These are phyloP conservation scores for Calyptomena viridis DNA, from an alignment of 2,113 vertebrate species.

Conservation along the genomic window DNA sequence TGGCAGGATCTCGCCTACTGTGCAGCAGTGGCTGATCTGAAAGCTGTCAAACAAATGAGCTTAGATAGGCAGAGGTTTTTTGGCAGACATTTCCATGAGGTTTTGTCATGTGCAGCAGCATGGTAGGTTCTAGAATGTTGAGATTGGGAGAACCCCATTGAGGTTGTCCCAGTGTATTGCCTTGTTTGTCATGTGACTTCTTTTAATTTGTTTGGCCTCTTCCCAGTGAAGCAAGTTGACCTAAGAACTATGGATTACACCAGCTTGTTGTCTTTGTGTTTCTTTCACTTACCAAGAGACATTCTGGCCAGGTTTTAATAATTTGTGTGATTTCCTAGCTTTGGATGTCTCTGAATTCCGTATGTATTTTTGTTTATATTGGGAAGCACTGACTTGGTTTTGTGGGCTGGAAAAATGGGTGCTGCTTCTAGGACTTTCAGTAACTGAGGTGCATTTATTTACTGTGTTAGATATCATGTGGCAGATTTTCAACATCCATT, in stretches of 20 bases:
- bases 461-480: neutral
- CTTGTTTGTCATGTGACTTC: fast-evolving
- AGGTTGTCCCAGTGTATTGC: neutral
- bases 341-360: neutral
- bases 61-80: neutral
- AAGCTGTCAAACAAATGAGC: neutral
- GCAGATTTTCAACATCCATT: neutral
- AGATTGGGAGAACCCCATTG: neutral
- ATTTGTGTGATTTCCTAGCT: neutral
- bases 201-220: neutral
- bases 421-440: neutral
- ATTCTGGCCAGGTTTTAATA: neutral
- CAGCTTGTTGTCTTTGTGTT: neutral
- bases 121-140: neutral
- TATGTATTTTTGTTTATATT: neutral
- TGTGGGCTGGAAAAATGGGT: neutral
- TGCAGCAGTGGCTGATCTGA: neutral
- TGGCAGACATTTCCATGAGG: neutral
- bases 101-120: neutral
- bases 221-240: neutral
- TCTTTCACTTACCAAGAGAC: neutral
- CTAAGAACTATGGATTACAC: neutral
- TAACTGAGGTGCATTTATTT: neutral
- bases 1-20: neutral
- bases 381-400: neutral